Percentiles rank a stretch among this genome's conserved stretches.
Conservation (phyloP, 2,797 vertebrate species). For the Paguma larvata region DNA sequence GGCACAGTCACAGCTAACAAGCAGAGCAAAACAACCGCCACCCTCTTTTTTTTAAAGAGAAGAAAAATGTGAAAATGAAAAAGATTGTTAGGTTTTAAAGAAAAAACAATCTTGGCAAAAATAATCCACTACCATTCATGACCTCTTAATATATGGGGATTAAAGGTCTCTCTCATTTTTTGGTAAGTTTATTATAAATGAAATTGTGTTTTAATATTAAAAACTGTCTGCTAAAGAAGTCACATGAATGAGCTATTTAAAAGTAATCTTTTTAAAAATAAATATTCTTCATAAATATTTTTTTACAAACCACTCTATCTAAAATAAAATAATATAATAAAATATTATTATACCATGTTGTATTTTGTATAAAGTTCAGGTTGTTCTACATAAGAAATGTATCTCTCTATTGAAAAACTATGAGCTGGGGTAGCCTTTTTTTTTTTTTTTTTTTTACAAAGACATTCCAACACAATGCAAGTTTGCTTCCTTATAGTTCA, state of each 20-base stretch:
- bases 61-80: slow-evolving; percentile 36
- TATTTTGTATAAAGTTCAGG: slow-evolving; percentile 1
- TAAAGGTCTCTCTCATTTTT: slow-evolving; percentile 55
- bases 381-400: slow-evolving; percentile 50
- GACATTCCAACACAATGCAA: slow-evolving; percentile 36
- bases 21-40: slow-evolving; percentile 38
- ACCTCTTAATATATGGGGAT: slow-evolving; percentile 21
- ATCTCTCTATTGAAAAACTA: slow-evolving; percentile 52
- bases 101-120: slow-evolving; percentile 55
- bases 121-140: slow-evolving; percentile 24
- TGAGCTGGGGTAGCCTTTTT: neutral
- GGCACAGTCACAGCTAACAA: slow-evolving; percentile 47
- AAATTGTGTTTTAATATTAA: slow-evolving; percentile 62
- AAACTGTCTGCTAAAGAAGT: slow-evolving; percentile 54
- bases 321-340: slow-evolving; percentile 52
- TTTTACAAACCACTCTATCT: slow-evolving; percentile 7
- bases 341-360: neutral
- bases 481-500: slow-evolving; percentile 38
- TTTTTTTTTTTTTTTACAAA: slow-evolving; percentile 34
- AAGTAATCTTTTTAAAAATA: slow-evolving; percentile 59
- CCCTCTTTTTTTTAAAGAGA: neutral
- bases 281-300: neutral
- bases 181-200: slow-evolving; percentile 54
- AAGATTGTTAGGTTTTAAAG: slow-evolving; percentile 59
- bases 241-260: neutral